Evolutionary conservation across 2,888 invertebrate genomes (phyloP).

Genomic region (Ornithoptera priamus): DNA sequence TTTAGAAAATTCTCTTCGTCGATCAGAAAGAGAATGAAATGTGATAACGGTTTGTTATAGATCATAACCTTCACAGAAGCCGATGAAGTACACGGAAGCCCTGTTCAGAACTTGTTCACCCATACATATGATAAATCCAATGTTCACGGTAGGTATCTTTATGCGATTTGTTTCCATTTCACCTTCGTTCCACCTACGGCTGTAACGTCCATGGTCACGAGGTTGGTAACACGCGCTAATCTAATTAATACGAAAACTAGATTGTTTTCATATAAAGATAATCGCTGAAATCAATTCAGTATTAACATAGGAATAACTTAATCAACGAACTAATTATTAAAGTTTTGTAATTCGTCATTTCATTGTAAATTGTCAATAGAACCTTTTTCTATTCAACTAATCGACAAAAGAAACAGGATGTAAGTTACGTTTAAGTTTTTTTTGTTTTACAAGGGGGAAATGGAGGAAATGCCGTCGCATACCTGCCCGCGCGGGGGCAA

Average conservation of each 20-base stretch:
- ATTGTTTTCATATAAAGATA: not conserved
- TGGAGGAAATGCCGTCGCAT: no score
- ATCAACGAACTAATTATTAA: no score
- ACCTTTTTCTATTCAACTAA: no score
- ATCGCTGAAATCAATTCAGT: not conserved
- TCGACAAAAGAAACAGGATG: no score
- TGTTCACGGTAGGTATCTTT: constrained; percentile 16
- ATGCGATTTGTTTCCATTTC: constrained; percentile 25
- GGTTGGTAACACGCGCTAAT: constrained; percentile 1
- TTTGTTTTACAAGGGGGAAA: no score
- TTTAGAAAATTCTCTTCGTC: no score
- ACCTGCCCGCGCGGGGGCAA: no score
- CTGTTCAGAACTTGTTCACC: constrained; percentile 20
- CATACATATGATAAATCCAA: constrained; percentile 15
- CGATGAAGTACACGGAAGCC: constrained; percentile 37
- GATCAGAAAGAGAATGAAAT: no score
- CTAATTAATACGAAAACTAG: not conserved
- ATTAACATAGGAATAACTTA: not conserved
- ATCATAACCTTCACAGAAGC: constrained; percentile 33
- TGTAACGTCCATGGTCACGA: constrained; percentile 13
- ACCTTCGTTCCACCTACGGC: constrained; percentile 10
- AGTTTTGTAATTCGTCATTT: no score
- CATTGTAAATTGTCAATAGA: no score
- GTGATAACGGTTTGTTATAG: not conserved
- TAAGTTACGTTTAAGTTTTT: no score